A percentile compares a stretch with the other conserved stretches of the same genome.
These are phyloP conservation scores for cattle (Bos taurus) DNA, from an alignment of 2,113 vertebrate species.

Conservation along the genomic window ARS-UCD2.0 NC_037352.1:5785001-5785500, in stretches of 20 bases:
- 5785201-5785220: conserved; percentile 57
- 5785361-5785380: conserved; percentile 54
- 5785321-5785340: conserved; percentile 81
- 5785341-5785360: conserved; percentile 64
- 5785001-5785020: not conserved
- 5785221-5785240: conserved; percentile 80
- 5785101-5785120: conserved; percentile 71
- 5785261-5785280: conserved; percentile 81
- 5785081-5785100: conserved; percentile 18
- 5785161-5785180: conserved; percentile 67
- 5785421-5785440: not conserved
- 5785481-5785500: conserved; percentile 24
- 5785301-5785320: conserved; percentile 75
- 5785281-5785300: conserved; percentile 56
- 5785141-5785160: conserved; percentile 53
- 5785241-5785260: conserved; percentile 79
- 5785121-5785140: conserved; percentile 51
- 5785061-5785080: not conserved
- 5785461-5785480: conserved; percentile 14
- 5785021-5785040: not conserved
- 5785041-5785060: conserved; percentile 56
- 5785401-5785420: conserved; percentile 31
- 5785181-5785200: conserved; percentile 51
- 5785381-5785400: conserved; percentile 58
- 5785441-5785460: not conserved